Evolutionary conservation across 2,113 vertebrate genomes (phyloP).

Genomic region (Canis aureus): DNA sequence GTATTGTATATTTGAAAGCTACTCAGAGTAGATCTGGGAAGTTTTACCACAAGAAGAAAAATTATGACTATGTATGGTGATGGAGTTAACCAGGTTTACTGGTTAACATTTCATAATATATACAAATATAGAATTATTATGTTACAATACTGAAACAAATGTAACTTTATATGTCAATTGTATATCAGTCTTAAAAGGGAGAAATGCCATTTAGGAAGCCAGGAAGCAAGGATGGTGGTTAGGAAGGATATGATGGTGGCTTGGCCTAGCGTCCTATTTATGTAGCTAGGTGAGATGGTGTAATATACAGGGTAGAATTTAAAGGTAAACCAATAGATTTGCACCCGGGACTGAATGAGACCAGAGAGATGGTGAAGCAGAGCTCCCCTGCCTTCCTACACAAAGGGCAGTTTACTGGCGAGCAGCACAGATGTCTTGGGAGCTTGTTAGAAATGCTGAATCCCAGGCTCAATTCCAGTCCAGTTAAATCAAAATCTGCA

Average conservation of each 20-base stretch:
- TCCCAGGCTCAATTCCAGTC: neutral
- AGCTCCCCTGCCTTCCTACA: neutral
- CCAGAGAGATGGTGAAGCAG: neutral
- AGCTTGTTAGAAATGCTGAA: neutral
- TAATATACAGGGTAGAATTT: neutral
- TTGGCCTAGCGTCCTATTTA: neutral
- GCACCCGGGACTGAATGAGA: neutral
- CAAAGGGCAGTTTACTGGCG: neutral
- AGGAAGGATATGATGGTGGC: neutral
- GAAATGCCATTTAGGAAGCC: neutral
- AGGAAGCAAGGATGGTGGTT: neutral
- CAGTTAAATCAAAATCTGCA: neutral
- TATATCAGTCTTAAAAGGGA: too few relatives aligned
- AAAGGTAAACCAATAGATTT: neutral
- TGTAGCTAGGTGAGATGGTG: neutral
- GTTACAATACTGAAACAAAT: too few relatives aligned
- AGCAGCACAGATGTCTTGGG: accelerated
- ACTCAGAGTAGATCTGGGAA: too few relatives aligned
- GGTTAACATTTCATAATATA: too few relatives aligned
- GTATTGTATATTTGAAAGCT: too few relatives aligned
- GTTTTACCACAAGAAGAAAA: too few relatives aligned
- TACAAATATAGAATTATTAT: too few relatives aligned
- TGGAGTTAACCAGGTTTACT: too few relatives aligned
- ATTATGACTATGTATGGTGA: too few relatives aligned
- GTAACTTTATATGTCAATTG: too few relatives aligned